Base-by-base conservation (phyloP, 2,888 invertebrate species). In the Drymonia ruficornis region DNA sequence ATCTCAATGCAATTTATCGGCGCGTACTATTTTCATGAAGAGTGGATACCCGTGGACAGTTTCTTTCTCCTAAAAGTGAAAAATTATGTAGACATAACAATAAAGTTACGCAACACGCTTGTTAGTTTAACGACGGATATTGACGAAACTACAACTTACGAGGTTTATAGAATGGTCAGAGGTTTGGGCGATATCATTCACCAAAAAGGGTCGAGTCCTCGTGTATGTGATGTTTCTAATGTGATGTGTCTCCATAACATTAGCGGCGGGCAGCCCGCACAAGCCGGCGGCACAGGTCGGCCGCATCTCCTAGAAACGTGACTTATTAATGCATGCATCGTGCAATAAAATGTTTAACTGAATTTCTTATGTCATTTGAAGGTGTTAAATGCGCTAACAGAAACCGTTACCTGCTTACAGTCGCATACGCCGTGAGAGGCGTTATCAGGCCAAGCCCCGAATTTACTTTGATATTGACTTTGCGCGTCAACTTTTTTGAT, bases 141-240 rank as follows among this genome's bases (percentile, higher is more conserved):
- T 16, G 38, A 49, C 49, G 18, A 34, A 34, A 40, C 38, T 38
- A 45, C 31, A 48, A 78, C 85, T 83, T 74, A 89, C 89, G 47
- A 89, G 61, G 46, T 53, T 57, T 65, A 90, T 84, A 9, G 86
- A 75, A 65, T 79, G 77, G 62, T 86, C 79, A 1, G 87, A 89
- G 3, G 89, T 90, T 77, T 90, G 88, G 8, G 65, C 72, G 34
- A 56, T 58, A 40, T 65, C 59, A 40, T 64, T 65, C 18, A 61
- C 53, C 44, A 61, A 49, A 45, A 51, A 40, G 19, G 53, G 52
- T 11, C 49, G 53, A 36, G 46, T 48, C 23, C 16, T 15, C 3
- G 13, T 46, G 13, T 12, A 16, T 4, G 12, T 34, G 18, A 16
- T 13, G 11, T 46, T 31, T 31, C 28, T 31, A n/a, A 46, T 46